These are phyloP conservation scores for Drosophila nebulosa DNA, from an alignment of 1,140 invertebrate genomes.

Conservation along the genomic window DNA sequence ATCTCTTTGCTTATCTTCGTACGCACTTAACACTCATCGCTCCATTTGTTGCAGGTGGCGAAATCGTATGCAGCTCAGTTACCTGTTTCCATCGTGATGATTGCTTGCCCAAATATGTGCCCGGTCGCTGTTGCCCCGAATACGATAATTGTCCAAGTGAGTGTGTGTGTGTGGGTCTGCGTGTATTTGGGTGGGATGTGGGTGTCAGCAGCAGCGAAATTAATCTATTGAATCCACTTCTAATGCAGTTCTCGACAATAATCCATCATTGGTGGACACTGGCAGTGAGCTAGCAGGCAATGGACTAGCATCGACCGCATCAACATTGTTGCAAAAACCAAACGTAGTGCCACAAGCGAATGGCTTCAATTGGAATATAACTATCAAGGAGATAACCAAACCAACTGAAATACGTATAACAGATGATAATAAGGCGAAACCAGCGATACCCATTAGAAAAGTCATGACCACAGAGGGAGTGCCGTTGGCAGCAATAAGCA, in stretches of 20 bases:
- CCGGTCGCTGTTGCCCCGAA: constrained; percentile 88
- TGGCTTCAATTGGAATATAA: constrained; percentile 75
- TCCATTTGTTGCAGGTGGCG: constrained; percentile 82
- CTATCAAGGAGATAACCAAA: constrained; percentile 81
- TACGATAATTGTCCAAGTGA: constrained; percentile 89
- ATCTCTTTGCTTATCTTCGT: background rate
- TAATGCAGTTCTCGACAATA: constrained; percentile 60
- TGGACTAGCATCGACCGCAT: background rate
- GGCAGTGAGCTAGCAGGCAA: constrained; percentile 29
- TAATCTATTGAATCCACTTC: background rate
- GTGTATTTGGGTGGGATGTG: background rate
- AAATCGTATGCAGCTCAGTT: constrained; percentile 88
- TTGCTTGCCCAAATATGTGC: constrained; percentile 86
- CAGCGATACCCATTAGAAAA: constrained; percentile 56
- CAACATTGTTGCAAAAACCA: constrained; percentile 37
- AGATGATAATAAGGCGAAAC: constrained; percentile 73
- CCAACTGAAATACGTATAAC: constrained; percentile 79
- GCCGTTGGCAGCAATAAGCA: background rate
- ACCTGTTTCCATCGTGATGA: constrained; percentile 88
- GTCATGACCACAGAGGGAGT: constrained; percentile 15
- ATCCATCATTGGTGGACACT: constrained; percentile 40
- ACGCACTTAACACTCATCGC: constrained; percentile 1
- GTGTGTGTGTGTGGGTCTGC: constrained; percentile 82
- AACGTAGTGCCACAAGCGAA: constrained; percentile 30
- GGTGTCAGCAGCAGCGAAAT: background rate